These are phyloP conservation scores for Enteromius paludinosus DNA, from an alignment of 2,797 vertebrate genomes.

Conservation along the genomic window DNA sequence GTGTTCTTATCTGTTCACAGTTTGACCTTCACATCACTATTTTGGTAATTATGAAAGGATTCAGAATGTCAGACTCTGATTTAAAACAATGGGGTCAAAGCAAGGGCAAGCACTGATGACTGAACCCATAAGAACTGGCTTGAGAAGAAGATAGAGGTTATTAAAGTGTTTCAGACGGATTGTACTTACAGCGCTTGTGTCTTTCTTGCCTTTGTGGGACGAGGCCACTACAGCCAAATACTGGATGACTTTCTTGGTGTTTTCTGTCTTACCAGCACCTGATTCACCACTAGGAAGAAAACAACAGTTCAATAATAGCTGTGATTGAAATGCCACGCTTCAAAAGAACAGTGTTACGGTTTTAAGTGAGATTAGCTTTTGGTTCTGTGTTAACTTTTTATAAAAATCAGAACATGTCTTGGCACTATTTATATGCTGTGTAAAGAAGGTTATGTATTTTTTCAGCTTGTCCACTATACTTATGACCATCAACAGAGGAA, in stretches of 20 bases:
- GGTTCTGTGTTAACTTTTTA: neutral
- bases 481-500: neutral
- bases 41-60: slow-evolving; percentile 14
- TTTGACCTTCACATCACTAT: slow-evolving; percentile 14
- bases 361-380: neutral
- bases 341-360: neutral
- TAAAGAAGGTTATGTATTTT: neutral
- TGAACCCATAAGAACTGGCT: neutral
- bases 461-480: neutral
- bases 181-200: slow-evolving; percentile 87
- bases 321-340: neutral
- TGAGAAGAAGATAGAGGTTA: slow-evolving; percentile 25
- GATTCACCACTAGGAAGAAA: slow-evolving; percentile 88
- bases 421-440: neutral
- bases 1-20: neutral
- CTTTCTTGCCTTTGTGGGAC: slow-evolving; percentile 96
- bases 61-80: slow-evolving; percentile 20
- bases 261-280: slow-evolving; percentile 96
- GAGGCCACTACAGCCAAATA: slow-evolving; percentile 94
- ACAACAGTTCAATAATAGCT: slow-evolving; percentile 5
- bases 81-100: slow-evolving; percentile 7
- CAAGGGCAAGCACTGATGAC: neutral
- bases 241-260: slow-evolving; percentile 98
- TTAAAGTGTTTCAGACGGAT: neutral
- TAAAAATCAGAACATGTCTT: neutral